Base-by-base conservation (phyloP, 2,797 vertebrate species). In the Gorsachius magnificus region DNA sequence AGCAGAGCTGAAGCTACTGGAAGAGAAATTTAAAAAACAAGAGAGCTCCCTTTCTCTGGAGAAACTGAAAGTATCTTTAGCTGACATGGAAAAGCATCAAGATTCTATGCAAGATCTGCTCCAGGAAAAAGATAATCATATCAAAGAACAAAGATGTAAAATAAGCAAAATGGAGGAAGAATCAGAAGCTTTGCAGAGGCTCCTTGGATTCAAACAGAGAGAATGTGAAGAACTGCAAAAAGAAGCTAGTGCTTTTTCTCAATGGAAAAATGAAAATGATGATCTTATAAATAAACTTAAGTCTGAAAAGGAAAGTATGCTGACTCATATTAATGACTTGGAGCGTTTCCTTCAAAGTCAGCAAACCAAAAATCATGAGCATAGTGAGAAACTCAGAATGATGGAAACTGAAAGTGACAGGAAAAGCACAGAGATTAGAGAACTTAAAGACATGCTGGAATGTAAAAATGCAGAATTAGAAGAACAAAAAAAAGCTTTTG, bases 201-300 rank as follows among this genome's bases (percentile, higher is more conserved):
- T 92, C 13, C 96, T 99, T 71, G 78, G 15, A 25, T 45, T 80
- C 38, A 96, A 98, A 69, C 98, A 98, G 95, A 98, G 79, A 43
- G 98, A 99, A 96, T 98, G 93, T 91, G 97, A 98, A 56, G 97
- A 98, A 54, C 38, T 99, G 89, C 98, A 97, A 83, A 98, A 96
- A 89, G 97, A 99, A 78, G 95, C 98, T 91, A 91, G 95, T 91
- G 89, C 93, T 86, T 98, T 99, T 94, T 97, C 98, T 89, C 97
- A 94, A 16, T 99, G 99, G 99, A 99, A 99, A 97, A 98, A 93
- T 35, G 98, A 99, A 97, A 98, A 98, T 5, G 98, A 99, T 91
- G 80, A 94, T 25, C 79, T 98, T 83, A 84, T 99, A 57, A 98
- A 95, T 95, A 96, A 98, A 58, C 93, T 98, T 16, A 97, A 97